These are phyloP conservation scores for Neelides sp. DNA, from an alignment of 1,140 invertebrate species.

Conservation along the genomic window DNA sequence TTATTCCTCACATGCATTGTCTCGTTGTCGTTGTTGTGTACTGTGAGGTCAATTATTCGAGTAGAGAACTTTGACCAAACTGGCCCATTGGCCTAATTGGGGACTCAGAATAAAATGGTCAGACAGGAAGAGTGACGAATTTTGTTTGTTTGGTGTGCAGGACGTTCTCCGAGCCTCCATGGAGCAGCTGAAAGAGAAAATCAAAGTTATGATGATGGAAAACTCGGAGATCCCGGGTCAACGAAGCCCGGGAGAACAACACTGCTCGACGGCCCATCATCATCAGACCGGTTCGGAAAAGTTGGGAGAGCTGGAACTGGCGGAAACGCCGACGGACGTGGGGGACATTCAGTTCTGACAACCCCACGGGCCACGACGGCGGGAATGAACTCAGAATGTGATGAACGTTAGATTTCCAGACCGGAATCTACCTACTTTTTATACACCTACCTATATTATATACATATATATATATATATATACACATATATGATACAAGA, in stretches of 20 bases:
- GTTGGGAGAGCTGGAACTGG: constrained; percentile 22
- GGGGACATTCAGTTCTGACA: constrained; percentile 26
- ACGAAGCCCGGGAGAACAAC: constrained; percentile 11
- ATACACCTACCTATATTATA: neutral
- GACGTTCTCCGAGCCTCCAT: constrained; percentile 22
- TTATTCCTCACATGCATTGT: neutral
- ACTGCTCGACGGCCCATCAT: neutral
- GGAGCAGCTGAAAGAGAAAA: constrained; percentile 17
- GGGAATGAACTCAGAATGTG: no score
- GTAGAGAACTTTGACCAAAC: neutral
- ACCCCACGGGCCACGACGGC: neutral
- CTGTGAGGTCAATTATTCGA: constrained; percentile 4
- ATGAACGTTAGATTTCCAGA: neutral
- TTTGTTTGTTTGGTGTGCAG: constrained; percentile 19
- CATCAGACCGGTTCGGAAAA: constrained; percentile 12
- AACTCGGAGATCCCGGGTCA: constrained; percentile 22
- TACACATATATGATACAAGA: neutral
- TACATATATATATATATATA: neutral
- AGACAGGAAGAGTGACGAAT: no score
- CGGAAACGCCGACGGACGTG: constrained; percentile 28
- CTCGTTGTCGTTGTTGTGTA: neutral
- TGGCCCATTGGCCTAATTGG: neutral
- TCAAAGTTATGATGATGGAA: constrained; percentile 15
- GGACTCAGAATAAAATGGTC: neutral
- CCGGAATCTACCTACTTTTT: neutral